phyloP scores from a whole-genome alignment of 2,113 vertebrate genomes.

The Leiothrix lutea region DNA sequence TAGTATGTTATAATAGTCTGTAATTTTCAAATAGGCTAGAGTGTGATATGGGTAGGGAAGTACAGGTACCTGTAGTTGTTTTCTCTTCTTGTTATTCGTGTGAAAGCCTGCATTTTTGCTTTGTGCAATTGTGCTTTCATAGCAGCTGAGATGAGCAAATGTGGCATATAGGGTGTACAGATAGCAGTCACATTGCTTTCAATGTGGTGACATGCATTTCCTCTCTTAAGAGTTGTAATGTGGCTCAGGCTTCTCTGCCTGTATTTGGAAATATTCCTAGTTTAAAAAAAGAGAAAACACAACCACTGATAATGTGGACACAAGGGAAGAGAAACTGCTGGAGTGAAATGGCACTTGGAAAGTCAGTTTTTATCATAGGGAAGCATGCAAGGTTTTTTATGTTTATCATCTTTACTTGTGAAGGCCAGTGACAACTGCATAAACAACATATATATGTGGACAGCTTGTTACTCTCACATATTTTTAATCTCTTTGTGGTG shows the following conservation, averaged over 20 bases:
- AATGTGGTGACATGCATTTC: background rate
- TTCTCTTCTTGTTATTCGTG: background rate
- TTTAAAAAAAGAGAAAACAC: background rate
- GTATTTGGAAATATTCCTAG: constrained; percentile 6
- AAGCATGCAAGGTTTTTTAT: background rate
- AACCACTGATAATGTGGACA: background rate
- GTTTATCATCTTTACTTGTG: background rate
- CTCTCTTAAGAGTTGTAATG: background rate
- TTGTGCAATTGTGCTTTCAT: background rate
- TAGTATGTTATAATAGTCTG: background rate
- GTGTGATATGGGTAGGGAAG: background rate
- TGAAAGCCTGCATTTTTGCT: background rate
- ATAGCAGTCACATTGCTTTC: background rate
- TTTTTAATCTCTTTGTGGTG: background rate
- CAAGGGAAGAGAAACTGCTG: background rate
- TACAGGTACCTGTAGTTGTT: background rate
- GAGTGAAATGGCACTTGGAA: background rate
- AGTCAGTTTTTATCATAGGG: background rate
- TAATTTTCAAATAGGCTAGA: background rate
- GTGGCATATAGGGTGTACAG: background rate
- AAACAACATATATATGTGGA: background rate
- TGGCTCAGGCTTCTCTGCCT: background rate
- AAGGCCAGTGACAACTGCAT: background rate
- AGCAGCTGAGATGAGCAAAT: background rate
- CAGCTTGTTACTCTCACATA: background rate